A percentile compares a stretch with the other conserved stretches of the same genome.
These are phyloP conservation scores for Holacanthus passer DNA, from an alignment of 2,113 vertebrate species.

Conservation along the genomic window DNA sequence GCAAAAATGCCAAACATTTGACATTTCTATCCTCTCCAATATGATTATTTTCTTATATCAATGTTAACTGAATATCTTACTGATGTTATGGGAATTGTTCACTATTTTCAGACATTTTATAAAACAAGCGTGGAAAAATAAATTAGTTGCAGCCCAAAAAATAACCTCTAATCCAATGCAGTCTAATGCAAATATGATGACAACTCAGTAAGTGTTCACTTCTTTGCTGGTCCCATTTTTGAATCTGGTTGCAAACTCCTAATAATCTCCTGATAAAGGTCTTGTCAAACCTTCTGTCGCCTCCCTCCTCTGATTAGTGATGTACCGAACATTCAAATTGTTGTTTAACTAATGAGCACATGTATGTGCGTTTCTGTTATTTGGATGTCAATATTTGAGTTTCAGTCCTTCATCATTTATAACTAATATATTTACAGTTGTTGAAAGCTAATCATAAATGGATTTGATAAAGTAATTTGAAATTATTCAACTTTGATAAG, in stretches of 20 bases:
- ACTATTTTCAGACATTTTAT: not conserved
- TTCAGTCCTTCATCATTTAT: not conserved
- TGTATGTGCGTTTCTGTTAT: not conserved
- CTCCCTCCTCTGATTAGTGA: not conserved
- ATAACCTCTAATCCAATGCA: not conserved
- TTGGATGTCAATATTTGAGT: not conserved
- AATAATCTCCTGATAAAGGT: not conserved
- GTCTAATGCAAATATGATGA: not conserved
- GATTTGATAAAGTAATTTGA: no score
- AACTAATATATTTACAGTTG: not conserved
- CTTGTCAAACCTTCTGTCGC: not conserved
- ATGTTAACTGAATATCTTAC: not conserved
- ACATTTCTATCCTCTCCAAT: not conserved
- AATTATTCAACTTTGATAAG: no score
- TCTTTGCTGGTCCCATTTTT: not conserved
- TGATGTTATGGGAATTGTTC: not conserved
- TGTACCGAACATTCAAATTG: not conserved
- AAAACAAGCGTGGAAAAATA: not conserved
- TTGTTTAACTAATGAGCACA: not conserved
- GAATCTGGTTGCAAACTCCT: not conserved
- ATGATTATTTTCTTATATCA: not conserved
- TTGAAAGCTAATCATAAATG: not conserved
- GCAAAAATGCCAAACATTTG: not conserved
- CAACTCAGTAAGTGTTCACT: not conserved
- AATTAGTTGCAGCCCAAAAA: not conserved